Conservation (phyloP, 2,113 vertebrate species). For the Conger conger region DNA sequence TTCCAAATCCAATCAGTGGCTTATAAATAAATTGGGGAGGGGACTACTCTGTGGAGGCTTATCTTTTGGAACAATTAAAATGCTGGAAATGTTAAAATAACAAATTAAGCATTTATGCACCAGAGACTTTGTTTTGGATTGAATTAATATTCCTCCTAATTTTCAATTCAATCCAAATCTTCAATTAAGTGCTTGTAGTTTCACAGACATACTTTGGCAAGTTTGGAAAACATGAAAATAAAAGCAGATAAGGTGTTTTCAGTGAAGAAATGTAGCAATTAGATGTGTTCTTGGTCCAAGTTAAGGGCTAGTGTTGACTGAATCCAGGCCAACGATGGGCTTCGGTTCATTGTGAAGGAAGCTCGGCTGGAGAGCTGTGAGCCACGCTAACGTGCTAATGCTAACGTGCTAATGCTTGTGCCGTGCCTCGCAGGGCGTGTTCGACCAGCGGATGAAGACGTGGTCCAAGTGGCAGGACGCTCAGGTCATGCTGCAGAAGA, state of each 20-base stretch:
- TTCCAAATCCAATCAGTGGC: background rate
- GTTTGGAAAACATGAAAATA: background rate
- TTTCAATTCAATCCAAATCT: background rate
- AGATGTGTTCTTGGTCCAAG: too few species aligned
- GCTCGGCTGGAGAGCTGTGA: background rate
- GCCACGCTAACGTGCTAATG: background rate
- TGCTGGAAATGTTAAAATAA: background rate
- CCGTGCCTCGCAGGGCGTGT: constrained; percentile 74
- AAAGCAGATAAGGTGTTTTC: background rate
- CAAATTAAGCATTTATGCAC: background rate
- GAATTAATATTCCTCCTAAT: background rate
- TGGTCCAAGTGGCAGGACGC: constrained; percentile 98
- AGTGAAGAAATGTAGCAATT: too few species aligned
- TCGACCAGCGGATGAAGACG: constrained; percentile 94
- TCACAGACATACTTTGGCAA: background rate
- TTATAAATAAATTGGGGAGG: background rate
- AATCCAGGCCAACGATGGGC: too few species aligned
- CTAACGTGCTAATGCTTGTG: background rate
- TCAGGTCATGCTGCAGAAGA: constrained; percentile 91
- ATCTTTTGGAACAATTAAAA: background rate
- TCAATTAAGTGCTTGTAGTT: background rate
- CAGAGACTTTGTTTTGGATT: background rate
- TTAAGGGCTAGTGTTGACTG: too few species aligned
- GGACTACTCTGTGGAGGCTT: background rate
- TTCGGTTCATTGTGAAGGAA: too few species aligned